A percentile compares a stretch with the other conserved stretches of the same genome.
phyloP scores from a whole-genome alignment of 2,797 vertebrate species.

The Rhinophrynus dorsalis region DNA sequence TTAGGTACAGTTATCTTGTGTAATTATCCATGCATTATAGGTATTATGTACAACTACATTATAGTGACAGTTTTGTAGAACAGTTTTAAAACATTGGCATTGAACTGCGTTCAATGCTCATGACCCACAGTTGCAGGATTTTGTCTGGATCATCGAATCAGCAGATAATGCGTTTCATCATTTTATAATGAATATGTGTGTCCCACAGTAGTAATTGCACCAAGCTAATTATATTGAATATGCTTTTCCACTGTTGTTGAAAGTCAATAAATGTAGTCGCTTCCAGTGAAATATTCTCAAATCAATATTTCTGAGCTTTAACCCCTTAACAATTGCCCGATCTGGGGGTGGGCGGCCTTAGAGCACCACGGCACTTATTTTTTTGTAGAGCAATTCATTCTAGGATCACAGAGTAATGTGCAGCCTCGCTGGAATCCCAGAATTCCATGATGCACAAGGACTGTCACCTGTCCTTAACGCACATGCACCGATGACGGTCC shows the following conservation, averaged over 20 bases:
- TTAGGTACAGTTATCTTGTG: slow-evolving; percentile 41
- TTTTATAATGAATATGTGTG: slow-evolving; percentile 45
- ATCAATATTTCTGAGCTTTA: slow-evolving; percentile 36
- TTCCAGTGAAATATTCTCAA: slow-evolving; percentile 22
- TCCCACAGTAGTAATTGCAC: slow-evolving; percentile 39
- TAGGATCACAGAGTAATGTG: too few relatives aligned
- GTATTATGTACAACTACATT: slow-evolving; percentile 41
- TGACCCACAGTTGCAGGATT: slow-evolving; percentile 36
- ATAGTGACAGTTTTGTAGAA: slow-evolving; percentile 30
- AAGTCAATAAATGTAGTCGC: slow-evolving; percentile 27
- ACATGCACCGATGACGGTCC: too few relatives aligned
- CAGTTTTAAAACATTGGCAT: slow-evolving; percentile 45
- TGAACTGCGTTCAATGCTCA: slow-evolving; percentile 34
- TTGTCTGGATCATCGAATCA: slow-evolving; percentile 33
- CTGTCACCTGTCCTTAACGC: too few relatives aligned
- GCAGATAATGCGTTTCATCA: slow-evolving; percentile 42
- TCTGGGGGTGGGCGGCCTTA: too few relatives aligned
- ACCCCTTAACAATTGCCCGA: too few relatives aligned
- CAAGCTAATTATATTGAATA: slow-evolving; percentile 40
- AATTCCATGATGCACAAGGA: too few relatives aligned
- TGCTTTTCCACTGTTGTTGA: slow-evolving; percentile 18
- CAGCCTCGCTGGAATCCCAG: too few relatives aligned
- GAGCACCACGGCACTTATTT: too few relatives aligned
- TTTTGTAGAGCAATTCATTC: too few relatives aligned
- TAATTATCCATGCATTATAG: slow-evolving; percentile 43